Evolutionary conservation across 1,140 invertebrate species (phyloP).

Genomic region (Manduca sexta): DNA sequence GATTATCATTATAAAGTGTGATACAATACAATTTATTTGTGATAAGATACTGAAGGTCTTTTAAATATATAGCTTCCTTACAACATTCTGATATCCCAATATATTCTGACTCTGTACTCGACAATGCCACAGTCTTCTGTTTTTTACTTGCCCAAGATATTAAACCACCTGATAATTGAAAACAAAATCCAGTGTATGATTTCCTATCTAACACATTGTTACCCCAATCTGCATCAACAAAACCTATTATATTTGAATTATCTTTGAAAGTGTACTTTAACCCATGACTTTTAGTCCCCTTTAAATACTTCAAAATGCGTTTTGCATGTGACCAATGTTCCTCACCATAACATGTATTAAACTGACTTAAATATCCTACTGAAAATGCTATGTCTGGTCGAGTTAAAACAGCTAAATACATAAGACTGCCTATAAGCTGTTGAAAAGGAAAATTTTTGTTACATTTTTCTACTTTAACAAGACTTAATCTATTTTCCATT

Average conservation of each 20-base stretch:
- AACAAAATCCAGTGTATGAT: slow-evolving; percentile 51
- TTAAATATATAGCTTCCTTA: not conserved
- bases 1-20: slow-evolving; percentile 2
- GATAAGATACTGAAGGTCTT: not conserved
- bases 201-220: slow-evolving; percentile 37
- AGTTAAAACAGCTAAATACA: slow-evolving; percentile 17
- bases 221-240: slow-evolving; percentile 59
- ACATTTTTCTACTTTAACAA: too few relatives aligned
- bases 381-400: slow-evolving; percentile 62
- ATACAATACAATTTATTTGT: not conserved
- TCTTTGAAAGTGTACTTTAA: slow-evolving; percentile 20
- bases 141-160: too few relatives aligned
- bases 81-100: too few relatives aligned
- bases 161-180: slow-evolving; percentile 5
- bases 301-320: slow-evolving; percentile 58
- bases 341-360: slow-evolving; percentile 38
- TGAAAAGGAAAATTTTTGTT: not conserved
- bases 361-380: slow-evolving; percentile 60
- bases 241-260: slow-evolving; percentile 33
- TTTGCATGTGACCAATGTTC: slow-evolving; percentile 60
- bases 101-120: too few relatives aligned
- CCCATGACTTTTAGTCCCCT: slow-evolving; percentile 32
- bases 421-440: not conserved
- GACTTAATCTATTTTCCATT: not conserved
- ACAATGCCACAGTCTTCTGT: too few relatives aligned